Evolutionary conservation across 2,797 vertebrate species (phyloP), one percentile per base, ranked within the genome.

Genomic region (Rhinogobio ventralis): DNA sequence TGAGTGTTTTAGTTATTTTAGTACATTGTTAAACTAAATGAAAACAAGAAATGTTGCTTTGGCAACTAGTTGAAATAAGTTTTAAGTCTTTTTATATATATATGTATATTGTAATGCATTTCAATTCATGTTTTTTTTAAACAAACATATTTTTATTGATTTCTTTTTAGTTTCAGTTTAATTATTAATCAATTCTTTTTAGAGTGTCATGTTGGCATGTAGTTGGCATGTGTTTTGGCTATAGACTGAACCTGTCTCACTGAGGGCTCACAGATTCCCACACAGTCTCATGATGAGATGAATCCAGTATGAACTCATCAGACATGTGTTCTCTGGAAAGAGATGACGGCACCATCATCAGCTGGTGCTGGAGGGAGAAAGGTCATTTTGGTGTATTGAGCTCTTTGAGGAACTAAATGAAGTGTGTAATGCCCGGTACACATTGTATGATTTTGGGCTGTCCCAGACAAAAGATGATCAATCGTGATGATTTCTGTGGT

Each of bases 271-370:
- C 20, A 39, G 73, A 39, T 51, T 42, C 57, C 57, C 57, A 79
- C 39, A 66, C 75, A 19, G 60, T 66, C 77, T 64, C 60, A 46
- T 79, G 42, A 79, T 64, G n/a, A 64, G 60, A 46, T 23, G 5
- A 66, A 33, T 49, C 39, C 23, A 42, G 75, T 20, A n/a, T 62
- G n/a, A 79, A 17, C 42, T 46, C 42, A 45, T 49, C 39, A 49
- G 77, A 78, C 17, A 19, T 20, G 28, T 53, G 72, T 8, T 74
- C 11, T 74, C 72, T 33, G 28, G 28, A 2, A 72, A 72, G 25
- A 8, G n/a, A 72, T 28, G 69, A 49, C 7, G 13, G 42, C 42
- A 17, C 15, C n/a, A 28, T 72, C 68, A 46, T 72, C 69, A 46
- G 69, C 69, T 72, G 33, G 53, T 77, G 13, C 6, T 25, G 55